A percentile compares a stretch with the other conserved stretches of the same genome.
Evolutionary conservation across 1,140 invertebrate species (phyloP).

Genomic region (Gryon sp.): DNA sequence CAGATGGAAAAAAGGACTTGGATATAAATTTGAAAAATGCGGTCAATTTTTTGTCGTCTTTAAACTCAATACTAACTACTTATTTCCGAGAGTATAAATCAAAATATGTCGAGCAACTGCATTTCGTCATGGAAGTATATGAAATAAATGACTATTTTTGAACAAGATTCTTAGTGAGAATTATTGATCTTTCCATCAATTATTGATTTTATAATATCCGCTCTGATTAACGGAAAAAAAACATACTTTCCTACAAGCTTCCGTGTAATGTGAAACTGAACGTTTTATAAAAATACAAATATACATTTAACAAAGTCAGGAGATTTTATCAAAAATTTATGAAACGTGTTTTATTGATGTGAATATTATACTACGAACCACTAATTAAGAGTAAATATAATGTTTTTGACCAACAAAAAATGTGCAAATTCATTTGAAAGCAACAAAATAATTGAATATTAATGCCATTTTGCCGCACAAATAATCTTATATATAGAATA

Average conservation of each 20-base stretch:
- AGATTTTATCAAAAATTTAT: constrained; percentile 6
- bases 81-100: constrained; percentile 25
- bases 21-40: too few species aligned
- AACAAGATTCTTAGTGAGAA: constrained; percentile 2
- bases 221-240: constrained; percentile 40
- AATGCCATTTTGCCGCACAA: too few species aligned
- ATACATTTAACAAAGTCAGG: constrained; percentile 1
- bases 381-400: too few species aligned
- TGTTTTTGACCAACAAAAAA: too few species aligned
- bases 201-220: constrained; percentile 44
- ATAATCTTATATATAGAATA: too few species aligned
- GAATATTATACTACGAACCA: background rate
- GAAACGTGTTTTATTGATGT: background rate
- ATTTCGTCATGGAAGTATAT: background rate
- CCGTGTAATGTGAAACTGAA: constrained; percentile 1
- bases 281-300: background rate
- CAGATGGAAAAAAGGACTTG: too few species aligned
- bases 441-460: too few species aligned
- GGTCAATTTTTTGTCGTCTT: too few species aligned
- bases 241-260: constrained; percentile 15
- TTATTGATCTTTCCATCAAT: constrained; percentile 21
- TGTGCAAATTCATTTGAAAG: too few species aligned
- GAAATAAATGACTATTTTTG: constrained; percentile 14
- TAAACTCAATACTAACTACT: background rate
- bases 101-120: background rate